Evolutionary conservation across 1,140 invertebrate species (phyloP), one percentile per base, ranked within the genome.

Genomic region (Pemphigus obesinymphae): DNA sequence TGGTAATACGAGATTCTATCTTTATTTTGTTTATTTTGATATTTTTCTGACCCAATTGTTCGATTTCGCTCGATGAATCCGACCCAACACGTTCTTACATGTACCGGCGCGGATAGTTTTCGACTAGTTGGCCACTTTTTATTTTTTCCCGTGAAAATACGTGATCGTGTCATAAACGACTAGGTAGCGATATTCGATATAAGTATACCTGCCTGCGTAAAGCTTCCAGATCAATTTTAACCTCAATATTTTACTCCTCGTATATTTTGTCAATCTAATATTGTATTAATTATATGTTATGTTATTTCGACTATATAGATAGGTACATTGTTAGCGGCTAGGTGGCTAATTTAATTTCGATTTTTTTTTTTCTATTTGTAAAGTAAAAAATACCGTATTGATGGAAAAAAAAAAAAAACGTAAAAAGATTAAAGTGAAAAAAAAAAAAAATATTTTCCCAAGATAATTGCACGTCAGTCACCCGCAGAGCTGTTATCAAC

Each of bases 381-480:
- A 40, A 5, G 10, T 11, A 13, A 68, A 4, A 37, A 66, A 29
- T 26, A 29, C 29, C 4, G 23, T 13, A 68, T 0, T 37, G 4
- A 68, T 23, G n/a, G 20, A 66, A 13, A 61, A 6, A 40, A 40
- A 70, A 70, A 26, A 68, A 68, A 23, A 40, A 23, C 20, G 10
- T 34, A 68, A 63, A 34, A 34, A 4, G 23, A 13, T 26, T 68
- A 45, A 72, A 29, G 68, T 48, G 43, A 29, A 72, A 72, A 48
- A 29, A 29, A 72, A 72, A 48, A 29, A 72, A 72, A 72, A 29
- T 11, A 31, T 31, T 48, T 50, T 72, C 15, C 13, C 50, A 34
- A 15, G 15, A 10, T 55, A 37, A 55, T 76, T 55, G 73, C 73
- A 55, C 50, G 48, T 37, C 73, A 76, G 20, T 76, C 50, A 76